Conservation (phyloP, 2,113 vertebrate species). For the Pseudopipra pipra region DNA sequence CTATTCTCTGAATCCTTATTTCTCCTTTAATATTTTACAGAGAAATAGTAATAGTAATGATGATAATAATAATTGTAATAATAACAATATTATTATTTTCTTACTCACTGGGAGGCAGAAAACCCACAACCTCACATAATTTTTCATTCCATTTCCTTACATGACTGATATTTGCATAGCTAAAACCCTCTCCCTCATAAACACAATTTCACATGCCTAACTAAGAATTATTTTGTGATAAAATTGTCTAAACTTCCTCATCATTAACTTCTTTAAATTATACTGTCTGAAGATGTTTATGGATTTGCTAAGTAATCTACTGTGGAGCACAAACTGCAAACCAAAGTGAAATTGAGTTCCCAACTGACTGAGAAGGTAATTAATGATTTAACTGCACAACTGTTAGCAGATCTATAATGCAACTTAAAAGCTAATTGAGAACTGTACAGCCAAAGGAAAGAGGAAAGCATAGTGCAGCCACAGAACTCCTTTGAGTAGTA, state of each 20-base stretch:
- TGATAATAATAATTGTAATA: neutral
- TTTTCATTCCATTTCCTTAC: conserved; percentile 6
- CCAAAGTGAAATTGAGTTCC: conserved; percentile 71
- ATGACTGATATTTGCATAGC: neutral
- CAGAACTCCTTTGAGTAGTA: conserved; percentile 40
- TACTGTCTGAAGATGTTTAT: conserved; percentile 64
- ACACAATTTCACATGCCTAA: conserved; percentile 30
- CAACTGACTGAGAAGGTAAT: conserved; percentile 67
- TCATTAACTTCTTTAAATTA: conserved; percentile 62
- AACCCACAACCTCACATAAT: accelerated
- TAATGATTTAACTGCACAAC: conserved; percentile 75
- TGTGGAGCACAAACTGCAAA: conserved; percentile 69
- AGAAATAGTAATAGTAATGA: neutral
- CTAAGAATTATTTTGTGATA: conserved; percentile 63
- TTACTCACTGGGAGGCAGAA: neutral
- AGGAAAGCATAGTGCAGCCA: conserved; percentile 38
- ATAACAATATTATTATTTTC: neutral
- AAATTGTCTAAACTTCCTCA: conserved; percentile 64
- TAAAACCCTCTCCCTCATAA: neutral
- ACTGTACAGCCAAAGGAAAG: conserved; percentile 46
- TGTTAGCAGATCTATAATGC: conserved; percentile 69
- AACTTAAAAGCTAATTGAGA: conserved; percentile 74
- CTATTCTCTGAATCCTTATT: neutral
- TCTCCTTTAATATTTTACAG: neutral
- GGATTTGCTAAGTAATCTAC: conserved; percentile 72